phyloP scores from a whole-genome alignment of 2,113 vertebrate species.

The Zosterops lateralis region DNA sequence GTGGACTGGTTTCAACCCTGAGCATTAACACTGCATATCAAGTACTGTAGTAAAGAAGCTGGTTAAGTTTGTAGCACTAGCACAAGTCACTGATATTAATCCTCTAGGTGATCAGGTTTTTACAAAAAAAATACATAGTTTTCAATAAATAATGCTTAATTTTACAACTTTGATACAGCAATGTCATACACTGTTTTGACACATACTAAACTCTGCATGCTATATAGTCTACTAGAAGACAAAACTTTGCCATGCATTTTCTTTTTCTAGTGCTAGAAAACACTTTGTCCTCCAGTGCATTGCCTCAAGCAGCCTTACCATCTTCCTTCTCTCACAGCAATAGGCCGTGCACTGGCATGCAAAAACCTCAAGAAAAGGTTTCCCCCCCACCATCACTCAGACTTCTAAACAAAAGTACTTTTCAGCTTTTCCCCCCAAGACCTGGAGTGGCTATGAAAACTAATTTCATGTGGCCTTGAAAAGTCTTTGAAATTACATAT shows the following conservation, averaged over 20 bases:
- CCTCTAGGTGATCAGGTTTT: conserved; percentile 82
- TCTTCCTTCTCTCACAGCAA: conserved; percentile 65
- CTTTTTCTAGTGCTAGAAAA: conserved; percentile 78
- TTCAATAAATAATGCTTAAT: conserved; percentile 87
- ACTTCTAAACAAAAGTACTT: conserved; percentile 81
- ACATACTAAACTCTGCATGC: conserved; percentile 83
- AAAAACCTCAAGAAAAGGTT: conserved; percentile 75
- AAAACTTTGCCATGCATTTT: conserved; percentile 79
- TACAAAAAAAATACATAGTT: conserved; percentile 87
- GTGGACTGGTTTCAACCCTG: conserved; percentile 82
- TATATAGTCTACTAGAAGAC: conserved; percentile 81
- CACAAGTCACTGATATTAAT: conserved; percentile 78
- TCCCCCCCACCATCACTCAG: conserved; percentile 77
- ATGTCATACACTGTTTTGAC: conserved; percentile 82
- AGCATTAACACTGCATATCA: conserved; percentile 81
- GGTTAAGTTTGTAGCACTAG: conserved; percentile 75
- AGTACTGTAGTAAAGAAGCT: conserved; percentile 77
- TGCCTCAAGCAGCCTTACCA: conserved; percentile 68
- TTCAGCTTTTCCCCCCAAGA: conserved; percentile 72
- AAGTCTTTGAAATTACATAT: conserved; percentile 70
- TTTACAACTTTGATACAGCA: conserved; percentile 87
- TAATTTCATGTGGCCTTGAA: conserved; percentile 69
- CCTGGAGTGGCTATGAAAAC: conserved; percentile 75
- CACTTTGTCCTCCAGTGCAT: conserved; percentile 76
- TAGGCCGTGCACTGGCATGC: conserved; percentile 77